phyloP scores from a whole-genome alignment of 1,140 invertebrate species.

The Eupristina koningsbergeri region DNA sequence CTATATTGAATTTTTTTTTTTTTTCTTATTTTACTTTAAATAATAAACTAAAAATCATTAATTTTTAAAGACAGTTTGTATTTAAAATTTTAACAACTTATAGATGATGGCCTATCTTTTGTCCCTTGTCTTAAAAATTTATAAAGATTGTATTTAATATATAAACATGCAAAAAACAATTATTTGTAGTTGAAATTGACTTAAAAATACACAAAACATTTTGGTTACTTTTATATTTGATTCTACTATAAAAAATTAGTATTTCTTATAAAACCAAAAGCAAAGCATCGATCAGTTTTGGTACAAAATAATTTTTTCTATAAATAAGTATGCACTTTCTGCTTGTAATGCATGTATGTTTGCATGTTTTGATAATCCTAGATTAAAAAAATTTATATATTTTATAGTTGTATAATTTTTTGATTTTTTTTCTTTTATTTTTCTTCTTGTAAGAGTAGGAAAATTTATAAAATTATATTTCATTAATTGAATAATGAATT shows the following conservation, averaged over 20 bases:
- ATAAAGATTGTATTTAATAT: neutral
- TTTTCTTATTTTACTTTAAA: neutral
- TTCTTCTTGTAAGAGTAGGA: neutral
- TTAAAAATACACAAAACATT: neutral
- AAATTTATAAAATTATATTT: neutral
- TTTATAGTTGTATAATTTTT: neutral
- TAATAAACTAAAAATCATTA: no score
- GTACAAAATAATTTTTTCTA: constrained; percentile 32
- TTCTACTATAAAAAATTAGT: constrained; percentile 4
- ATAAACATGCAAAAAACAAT: neutral
- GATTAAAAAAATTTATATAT: constrained; percentile 15
- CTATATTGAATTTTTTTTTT: constrained; percentile 11
- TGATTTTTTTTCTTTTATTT: constrained; percentile 3
- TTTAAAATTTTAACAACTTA: constrained; percentile 20
- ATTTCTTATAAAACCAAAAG: constrained; percentile 32
- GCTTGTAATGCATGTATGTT: constrained; percentile 45
- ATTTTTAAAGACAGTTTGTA: constrained; percentile 2
- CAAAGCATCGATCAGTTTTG: constrained; percentile 54
- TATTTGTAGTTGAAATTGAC: neutral
- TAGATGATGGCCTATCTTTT: constrained; percentile 43
- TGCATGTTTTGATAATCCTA: constrained; percentile 41
- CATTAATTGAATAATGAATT: neutral
- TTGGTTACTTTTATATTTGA: neutral
- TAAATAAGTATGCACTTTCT: constrained; percentile 29
- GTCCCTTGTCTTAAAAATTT: constrained; percentile 31